phyloP scores from a whole-genome alignment of 2,797 vertebrate genomes.

The Onychomys torridus region DNA sequence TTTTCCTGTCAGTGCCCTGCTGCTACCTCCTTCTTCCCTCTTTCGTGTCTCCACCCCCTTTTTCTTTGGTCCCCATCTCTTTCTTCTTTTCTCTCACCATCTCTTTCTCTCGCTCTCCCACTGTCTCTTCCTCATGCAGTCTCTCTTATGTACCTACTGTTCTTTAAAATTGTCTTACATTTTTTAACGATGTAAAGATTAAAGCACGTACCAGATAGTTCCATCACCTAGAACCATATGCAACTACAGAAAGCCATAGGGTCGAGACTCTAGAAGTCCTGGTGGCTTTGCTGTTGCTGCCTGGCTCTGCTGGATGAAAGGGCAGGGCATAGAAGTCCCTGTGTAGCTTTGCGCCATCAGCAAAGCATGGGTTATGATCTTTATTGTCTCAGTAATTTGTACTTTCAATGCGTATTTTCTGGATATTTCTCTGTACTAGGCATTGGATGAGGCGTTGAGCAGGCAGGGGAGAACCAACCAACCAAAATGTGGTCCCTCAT shows the following conservation, averaged over 20 bases:
- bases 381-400: not conserved
- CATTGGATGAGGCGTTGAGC: not conserved
- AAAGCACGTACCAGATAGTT: not conserved
- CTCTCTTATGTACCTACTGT: not conserved
- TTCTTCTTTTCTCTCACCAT: rapidly evolving
- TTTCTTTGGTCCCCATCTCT: not conserved
- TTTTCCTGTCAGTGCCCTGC: not conserved
- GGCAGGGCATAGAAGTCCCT: not conserved
- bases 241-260: rapidly evolving
- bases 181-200: not conserved
- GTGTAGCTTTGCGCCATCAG: not conserved
- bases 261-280: not conserved
- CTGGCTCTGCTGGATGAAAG: not conserved
- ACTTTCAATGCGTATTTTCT: not conserved
- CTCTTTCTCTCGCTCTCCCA: not conserved
- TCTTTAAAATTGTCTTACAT: not conserved
- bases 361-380: rapidly evolving
- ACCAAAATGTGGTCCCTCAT: not conserved
- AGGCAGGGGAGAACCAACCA: not conserved
- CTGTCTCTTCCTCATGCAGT: not conserved
- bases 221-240: rapidly evolving
- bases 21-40: rapidly evolving
- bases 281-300: not conserved
- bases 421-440: not conserved
- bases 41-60: not conserved